Evolutionary conservation across 2,888 invertebrate genomes (phyloP).

Genomic region (Diplolepis rosae): DNA sequence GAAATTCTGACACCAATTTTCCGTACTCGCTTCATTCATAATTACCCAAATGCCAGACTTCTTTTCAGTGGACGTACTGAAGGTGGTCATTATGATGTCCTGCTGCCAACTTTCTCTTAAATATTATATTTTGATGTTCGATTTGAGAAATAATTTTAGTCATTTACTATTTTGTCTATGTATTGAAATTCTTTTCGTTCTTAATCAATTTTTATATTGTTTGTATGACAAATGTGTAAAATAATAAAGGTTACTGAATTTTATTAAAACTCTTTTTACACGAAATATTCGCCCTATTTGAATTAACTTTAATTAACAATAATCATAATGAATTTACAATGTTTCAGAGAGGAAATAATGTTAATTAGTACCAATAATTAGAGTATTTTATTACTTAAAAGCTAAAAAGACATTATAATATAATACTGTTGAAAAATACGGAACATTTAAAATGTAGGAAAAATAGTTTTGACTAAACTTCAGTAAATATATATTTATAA

Average conservation of each 20-base stretch:
- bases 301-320: too few relatives aligned
- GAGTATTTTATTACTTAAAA: neutral
- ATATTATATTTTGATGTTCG: neutral
- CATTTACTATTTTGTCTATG: neutral
- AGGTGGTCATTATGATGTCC: constrained; percentile 66
- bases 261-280: too few relatives aligned
- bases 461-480: neutral
- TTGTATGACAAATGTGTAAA: too few relatives aligned
- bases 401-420: too few relatives aligned
- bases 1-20: constrained; percentile 60
- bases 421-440: neutral
- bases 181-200: too few relatives aligned
- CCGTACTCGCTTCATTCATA: constrained; percentile 9
- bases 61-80: constrained; percentile 65
- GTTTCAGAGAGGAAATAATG: neutral
- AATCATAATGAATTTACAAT: too few relatives aligned
- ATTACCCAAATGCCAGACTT: constrained; percentile 60
- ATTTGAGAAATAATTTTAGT: neutral
- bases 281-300: too few relatives aligned
- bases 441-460: neutral
- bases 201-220: too few relatives aligned
- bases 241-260: neutral
- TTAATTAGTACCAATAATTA: neutral
- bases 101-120: constrained; percentile 47
- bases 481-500: neutral